Evolutionary conservation across 2,113 vertebrate genomes (phyloP).

Genomic region (Pitta sordida): DNA sequence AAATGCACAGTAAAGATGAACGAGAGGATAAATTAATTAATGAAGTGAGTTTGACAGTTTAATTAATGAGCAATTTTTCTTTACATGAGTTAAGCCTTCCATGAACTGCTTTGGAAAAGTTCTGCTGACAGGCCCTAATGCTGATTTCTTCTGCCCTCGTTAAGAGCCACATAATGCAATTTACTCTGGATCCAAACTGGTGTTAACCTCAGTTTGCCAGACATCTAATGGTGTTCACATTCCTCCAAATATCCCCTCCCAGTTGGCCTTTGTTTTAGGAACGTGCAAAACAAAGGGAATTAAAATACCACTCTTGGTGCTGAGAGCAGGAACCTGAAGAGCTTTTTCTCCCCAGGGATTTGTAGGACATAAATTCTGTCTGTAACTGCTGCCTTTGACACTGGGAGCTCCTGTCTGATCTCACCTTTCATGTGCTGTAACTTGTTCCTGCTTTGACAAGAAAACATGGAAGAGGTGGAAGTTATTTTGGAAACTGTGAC

Average conservation of each 20-base stretch:
- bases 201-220: neutral
- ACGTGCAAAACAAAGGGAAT: neutral
- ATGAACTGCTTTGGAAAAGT: neutral
- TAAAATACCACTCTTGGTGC: neutral
- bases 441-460: neutral
- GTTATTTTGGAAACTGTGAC: neutral
- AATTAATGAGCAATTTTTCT: neutral
- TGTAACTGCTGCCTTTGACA: neutral
- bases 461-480: neutral
- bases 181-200: neutral
- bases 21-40: neutral
- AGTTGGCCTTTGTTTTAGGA: neutral
- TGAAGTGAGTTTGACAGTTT: neutral
- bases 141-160: neutral
- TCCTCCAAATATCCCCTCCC: neutral
- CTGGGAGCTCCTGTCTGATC: neutral
- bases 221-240: neutral
- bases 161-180: neutral
- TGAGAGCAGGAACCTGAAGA: neutral
- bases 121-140: neutral
- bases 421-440: accelerated
- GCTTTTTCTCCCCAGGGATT: neutral
- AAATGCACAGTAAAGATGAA: neutral
- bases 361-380: accelerated
- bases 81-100: neutral